Base-by-base conservation (phyloP, 1,140 invertebrate species). In the Ooceraea biroi region DNA sequence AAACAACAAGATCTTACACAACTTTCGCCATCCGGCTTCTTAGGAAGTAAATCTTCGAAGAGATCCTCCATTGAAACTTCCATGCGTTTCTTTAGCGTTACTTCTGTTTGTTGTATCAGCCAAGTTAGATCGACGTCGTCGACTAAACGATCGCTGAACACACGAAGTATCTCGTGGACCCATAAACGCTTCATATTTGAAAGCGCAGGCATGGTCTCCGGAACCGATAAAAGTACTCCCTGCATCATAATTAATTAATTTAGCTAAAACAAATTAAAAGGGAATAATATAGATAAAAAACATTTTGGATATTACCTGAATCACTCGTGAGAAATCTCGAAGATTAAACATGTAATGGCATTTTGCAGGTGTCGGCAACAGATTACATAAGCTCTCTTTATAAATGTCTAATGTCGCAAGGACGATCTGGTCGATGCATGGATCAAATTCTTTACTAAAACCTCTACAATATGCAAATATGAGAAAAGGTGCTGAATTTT, bases 291-390 rank as follows among this genome's bases (percentile, higher is more conserved):
- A 69, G 5, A 30, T 50, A n/a, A 4, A 52, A 55, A 52, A 52
- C 3, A 44, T 41, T 0, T 27, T 82, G 8, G 4, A 52, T 17
- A 27, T 7, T 73, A 93, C 97, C 95, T 98, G 96, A 90, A 99
- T 97, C 8, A 99, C 98, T 92, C 98, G 95, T 3, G 98, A 98
- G 93, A 99, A 99, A 94, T 99, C 99, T 89, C 98, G 95, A 82
- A 99, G 95, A 94, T 99, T 99, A 93, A 99, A 99, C 0, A 98
- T 95, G 93, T 99, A 99, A 94, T 99, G 98, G 1, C 97, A 98
- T 90, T 99, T 99, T 1, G 97, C 95, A 0, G 97, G 97, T 1
- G 98, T 99, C 7, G 99, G 98, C 60, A 99, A 93, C 25, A 99
- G 95, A 95, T 98, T 97, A 10, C 95, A 90, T 86, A 98, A 96